Base-by-base conservation (phyloP, 1,140 invertebrate species). In the Wiebesia pumilae region DNA sequence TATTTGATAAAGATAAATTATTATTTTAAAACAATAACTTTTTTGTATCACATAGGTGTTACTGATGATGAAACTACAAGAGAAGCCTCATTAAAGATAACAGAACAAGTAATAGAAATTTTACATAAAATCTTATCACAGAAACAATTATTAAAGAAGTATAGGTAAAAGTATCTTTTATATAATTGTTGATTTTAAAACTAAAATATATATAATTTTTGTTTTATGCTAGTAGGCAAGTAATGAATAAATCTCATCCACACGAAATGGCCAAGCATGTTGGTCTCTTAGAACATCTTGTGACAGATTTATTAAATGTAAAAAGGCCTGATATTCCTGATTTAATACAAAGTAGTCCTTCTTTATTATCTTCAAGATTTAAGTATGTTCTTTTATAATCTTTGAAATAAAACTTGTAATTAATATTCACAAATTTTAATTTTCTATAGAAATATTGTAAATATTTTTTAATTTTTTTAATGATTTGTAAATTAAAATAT, bases 231-330 rank as follows among this genome's bases (percentile, higher is more conserved):
- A 7, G 92, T 90, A 86, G 91, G 88, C 47, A 86, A 69, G 83
- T 92, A 12, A 92, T 93, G n/a, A 88, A 81, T 10, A 93, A 92
- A 87, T 79, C 90, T 71, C 91, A 83, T 69, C 88, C 90, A 51
- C 90, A 91, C 86, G 92, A 92, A 87, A 90, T 91, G 78, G 91
- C 91, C 43, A 88, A 94, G 88, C 94, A 94, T 87, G 88, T 90
- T 21, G 94, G 95, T 4, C 90, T 95, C 35, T 90, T 95, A 38
- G 94, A 95, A 89, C 94, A 94, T 86, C 88, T 95, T 85, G 89
- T 95, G 0, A 93, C 91, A 14, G 95, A 95, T 89, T 88, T 95
- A 43, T 90, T 95, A 6, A 91, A 94, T 83, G 90, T 93, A 19
- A 91, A 92, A 4, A 92, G 91, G 84, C 93, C 94, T 35, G 94